Evolutionary conservation across 2,797 vertebrate species (phyloP).

Genomic region (Rhinichthys osculus): DNA sequence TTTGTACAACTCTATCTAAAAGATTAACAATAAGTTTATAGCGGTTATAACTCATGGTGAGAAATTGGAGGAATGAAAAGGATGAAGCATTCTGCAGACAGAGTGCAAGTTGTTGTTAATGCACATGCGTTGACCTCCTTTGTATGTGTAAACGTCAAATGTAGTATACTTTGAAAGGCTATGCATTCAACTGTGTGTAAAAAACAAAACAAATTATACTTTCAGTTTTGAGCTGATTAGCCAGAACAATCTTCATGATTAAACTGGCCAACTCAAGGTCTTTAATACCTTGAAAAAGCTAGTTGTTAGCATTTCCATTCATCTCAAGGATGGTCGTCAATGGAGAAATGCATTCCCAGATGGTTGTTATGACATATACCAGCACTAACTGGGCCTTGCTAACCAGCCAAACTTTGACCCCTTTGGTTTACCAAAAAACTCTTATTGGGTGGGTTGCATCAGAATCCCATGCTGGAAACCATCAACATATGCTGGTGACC

Average conservation of each 20-base stretch:
- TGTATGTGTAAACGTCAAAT: neutral
- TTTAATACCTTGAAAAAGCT: neutral
- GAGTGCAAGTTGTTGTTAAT: neutral
- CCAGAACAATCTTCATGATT: neutral
- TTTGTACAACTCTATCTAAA: neutral
- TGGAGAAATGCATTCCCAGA: neutral
- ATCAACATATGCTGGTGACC: neutral
- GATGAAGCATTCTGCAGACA: neutral
- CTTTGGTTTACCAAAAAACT: neutral
- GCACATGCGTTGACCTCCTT: neutral
- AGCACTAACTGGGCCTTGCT: neutral
- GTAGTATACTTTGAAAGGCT: neutral
- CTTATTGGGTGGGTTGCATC: neutral
- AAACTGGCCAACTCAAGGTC: neutral
- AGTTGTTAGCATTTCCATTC: neutral
- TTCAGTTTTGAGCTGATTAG: neutral
- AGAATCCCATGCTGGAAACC: neutral
- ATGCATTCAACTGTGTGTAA: neutral
- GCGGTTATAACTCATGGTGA: too few species aligned
- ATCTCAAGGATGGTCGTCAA: neutral
- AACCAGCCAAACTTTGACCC: neutral
- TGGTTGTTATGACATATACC: neutral
- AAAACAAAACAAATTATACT: neutral
- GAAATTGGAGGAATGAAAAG: too few species aligned
- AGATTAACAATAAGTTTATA: too few species aligned